Percentiles rank a stretch among this genome's conserved stretches.
Evolutionary conservation across 2,113 vertebrate species (phyloP).

Genomic region (pig (Sus scrofa)): T2T-Sscrofa CM000819.6:44424001-44424500

Average conservation of each 20-base stretch:
- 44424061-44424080: not conserved
- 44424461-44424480: not conserved
- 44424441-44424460: not conserved
- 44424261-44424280: slow-evolving; percentile 68
- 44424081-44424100: slow-evolving; percentile 8
- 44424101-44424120: not conserved
- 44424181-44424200: slow-evolving; percentile 15
- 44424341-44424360: slow-evolving; percentile 49
- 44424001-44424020: not conserved
- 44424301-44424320: not conserved
- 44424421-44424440: not conserved
- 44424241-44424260: slow-evolving; percentile 57
- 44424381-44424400: slow-evolving; percentile 47
- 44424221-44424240: not conserved
- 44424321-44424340: slow-evolving; percentile 69
- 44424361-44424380: slow-evolving; percentile 61
- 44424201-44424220: slow-evolving; percentile 14
- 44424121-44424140: slow-evolving; percentile 14
- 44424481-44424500: not conserved
- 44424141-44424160: slow-evolving; percentile 12
- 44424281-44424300: not conserved
- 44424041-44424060: not conserved
- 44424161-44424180: not conserved
- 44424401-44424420: slow-evolving; percentile 1
- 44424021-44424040: not conserved